Evolutionary conservation across 2,797 vertebrate genomes (phyloP), one percentile per base, ranked within the genome.

Genomic region (Sorex maritimensis): DNA sequence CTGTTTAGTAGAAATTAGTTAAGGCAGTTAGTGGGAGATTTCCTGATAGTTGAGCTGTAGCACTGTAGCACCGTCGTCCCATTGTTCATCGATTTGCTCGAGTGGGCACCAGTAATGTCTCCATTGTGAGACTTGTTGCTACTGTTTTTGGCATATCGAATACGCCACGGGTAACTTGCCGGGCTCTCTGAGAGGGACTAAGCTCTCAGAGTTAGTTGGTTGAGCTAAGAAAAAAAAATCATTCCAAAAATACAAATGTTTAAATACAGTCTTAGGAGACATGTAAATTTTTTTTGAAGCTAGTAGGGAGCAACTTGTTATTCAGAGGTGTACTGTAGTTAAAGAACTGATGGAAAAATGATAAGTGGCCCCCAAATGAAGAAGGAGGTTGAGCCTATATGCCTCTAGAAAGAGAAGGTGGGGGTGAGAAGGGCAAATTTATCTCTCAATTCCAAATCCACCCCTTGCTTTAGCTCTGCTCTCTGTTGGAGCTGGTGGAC

Each of bases 1-100:
- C 7, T 30, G 83, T 52, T 89, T 73, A 17, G 55, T 75, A 46
- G 21, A 19, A 21, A 58, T 58, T 58, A 61, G 58, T 61, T 61
- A 61, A 93, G n/a, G 34, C 38, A 72, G 49, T 74, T 78, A 26
- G 3, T 86, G 26, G 15, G 26, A 77, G 15, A 78, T 80, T 94
- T 94, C 86, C 55, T 85, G 58, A 85, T 80, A 67, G 38, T 34
- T 2, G 52, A 82, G 13, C 81, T 81, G 34, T 34, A 34, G 34
- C 34, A 34, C 34, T 34, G 34, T 34, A 34, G 34, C 34, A 34
- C 34, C 34, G 34, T 34, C 34, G 34, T 34, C 34, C 34, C 34
- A 34, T 34, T 34, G 34, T 34, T 34, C 34, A 34, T 34, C 34
- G 34, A 34, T 34, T 34, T 34, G 34, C 34, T 34, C 34, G 34